Evolutionary conservation across 1,140 invertebrate genomes (phyloP).

Genomic region (Leptinotarsa texana): DNA sequence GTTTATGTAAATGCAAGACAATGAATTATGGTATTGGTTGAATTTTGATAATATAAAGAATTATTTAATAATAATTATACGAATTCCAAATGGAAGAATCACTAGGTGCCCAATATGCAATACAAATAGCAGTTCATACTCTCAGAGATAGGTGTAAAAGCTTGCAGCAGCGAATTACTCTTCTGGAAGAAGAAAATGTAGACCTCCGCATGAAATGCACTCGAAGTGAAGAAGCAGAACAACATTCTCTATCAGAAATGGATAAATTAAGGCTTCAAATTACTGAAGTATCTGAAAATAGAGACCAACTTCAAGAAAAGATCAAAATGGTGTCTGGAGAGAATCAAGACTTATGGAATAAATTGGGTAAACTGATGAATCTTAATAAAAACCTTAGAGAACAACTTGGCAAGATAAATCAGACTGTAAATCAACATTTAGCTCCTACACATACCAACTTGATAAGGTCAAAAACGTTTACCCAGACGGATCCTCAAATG

Average conservation of each 20-base stretch:
- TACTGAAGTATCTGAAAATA: slow-evolving; percentile 71
- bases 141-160: slow-evolving; percentile 78
- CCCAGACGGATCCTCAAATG: slow-evolving; percentile 63
- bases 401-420: slow-evolving; percentile 60
- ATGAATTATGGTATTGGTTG: no score
- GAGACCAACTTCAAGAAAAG: slow-evolving; percentile 73
- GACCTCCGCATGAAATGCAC: slow-evolving; percentile 60
- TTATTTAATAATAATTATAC: not conserved
- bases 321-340: slow-evolving; percentile 78
- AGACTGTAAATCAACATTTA: slow-evolving; percentile 57
- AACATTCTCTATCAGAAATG: slow-evolving; percentile 56
- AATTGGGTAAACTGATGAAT: slow-evolving; percentile 67
- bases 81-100: slow-evolving; percentile 48
- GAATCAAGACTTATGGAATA: slow-evolving; percentile 77
- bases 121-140: slow-evolving; percentile 76
- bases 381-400: slow-evolving; percentile 59
- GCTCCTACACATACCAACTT: slow-evolving; percentile 12
- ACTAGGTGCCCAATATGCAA: slow-evolving; percentile 61
- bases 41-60: no score
- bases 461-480: slow-evolving; percentile 67
- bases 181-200: slow-evolving; percentile 75
- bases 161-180: slow-evolving; percentile 68
- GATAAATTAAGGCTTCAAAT: slow-evolving; percentile 59
- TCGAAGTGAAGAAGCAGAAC: slow-evolving; percentile 40
- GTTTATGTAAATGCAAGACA: no score